phyloP scores from a whole-genome alignment of 2,888 invertebrate genomes.

The Ochropleura leucogaster region DNA sequence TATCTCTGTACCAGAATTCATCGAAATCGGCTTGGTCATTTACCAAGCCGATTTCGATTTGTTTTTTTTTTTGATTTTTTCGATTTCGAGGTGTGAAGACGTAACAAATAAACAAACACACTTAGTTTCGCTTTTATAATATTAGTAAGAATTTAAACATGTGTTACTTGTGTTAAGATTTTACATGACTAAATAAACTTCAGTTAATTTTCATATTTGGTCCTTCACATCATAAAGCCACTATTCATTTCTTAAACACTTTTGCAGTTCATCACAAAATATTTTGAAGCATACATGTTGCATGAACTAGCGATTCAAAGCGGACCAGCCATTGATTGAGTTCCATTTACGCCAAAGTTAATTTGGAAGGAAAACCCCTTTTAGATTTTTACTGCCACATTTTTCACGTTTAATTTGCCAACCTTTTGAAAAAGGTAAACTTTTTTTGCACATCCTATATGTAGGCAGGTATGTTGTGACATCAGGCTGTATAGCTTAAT shows the following conservation, averaged over 20 bases:
- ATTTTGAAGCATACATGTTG: background rate
- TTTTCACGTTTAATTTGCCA: conserved; percentile 27
- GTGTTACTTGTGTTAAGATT: background rate
- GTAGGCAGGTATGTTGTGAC: background rate
- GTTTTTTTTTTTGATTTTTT: too few relatives aligned
- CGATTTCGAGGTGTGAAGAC: too few relatives aligned
- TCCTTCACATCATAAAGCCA: background rate
- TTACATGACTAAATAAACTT: background rate
- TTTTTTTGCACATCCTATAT: background rate
- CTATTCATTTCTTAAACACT: background rate
- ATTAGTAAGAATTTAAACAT: background rate
- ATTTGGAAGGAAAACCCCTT: conserved; percentile 30
- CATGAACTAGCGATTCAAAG: conserved; percentile 18
- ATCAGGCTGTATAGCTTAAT: background rate
- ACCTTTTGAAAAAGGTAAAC: conserved; percentile 21
- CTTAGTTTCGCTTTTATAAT: too few relatives aligned
- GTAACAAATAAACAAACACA: too few relatives aligned
- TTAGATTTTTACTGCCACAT: conserved; percentile 20
- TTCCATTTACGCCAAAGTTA: conserved; percentile 33
- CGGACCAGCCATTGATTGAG: conserved; percentile 32
- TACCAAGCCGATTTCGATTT: too few relatives aligned
- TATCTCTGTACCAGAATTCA: too few relatives aligned
- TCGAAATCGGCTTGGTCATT: too few relatives aligned
- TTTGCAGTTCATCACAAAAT: background rate
- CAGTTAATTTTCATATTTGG: background rate